These are phyloP conservation scores for Orthosia incerta DNA, from an alignment of 2,888 invertebrate genomes.

Conservation along the genomic window DNA sequence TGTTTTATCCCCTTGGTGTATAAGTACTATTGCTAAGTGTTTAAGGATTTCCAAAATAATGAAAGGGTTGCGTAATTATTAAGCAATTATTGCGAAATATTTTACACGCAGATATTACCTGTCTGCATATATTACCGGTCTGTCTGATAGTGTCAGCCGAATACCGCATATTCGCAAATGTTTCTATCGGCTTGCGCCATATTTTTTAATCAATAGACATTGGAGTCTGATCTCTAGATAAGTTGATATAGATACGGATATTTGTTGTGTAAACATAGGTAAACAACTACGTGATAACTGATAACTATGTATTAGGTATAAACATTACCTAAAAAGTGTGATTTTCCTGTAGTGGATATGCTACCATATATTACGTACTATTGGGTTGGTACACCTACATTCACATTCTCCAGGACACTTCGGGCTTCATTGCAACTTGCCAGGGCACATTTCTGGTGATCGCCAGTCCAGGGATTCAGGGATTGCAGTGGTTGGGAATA, in stretches of 20 bases:
- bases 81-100: slow-evolving; percentile 10
- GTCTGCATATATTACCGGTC: not conserved
- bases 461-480: too few relatives aligned
- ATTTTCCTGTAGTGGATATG: too few relatives aligned
- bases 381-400: too few relatives aligned
- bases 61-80: not conserved
- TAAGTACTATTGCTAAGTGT: too few relatives aligned
- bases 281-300: not conserved
- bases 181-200: slow-evolving; percentile 30
- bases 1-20: too few relatives aligned
- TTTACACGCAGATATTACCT: not conserved
- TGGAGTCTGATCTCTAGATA: not conserved
- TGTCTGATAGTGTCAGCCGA: not conserved
- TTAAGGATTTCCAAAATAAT: too few relatives aligned
- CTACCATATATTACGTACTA: too few relatives aligned
- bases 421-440: too few relatives aligned
- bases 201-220: slow-evolving; percentile 20
- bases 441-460: too few relatives aligned
- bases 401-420: too few relatives aligned
- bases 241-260: not conserved
- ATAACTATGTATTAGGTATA: not conserved
- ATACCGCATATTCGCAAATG: not conserved
- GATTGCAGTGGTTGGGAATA: too few relatives aligned
- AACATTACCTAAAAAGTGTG: too few relatives aligned
- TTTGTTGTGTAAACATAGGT: not conserved